Evolutionary conservation across 2,888 invertebrate genomes (phyloP), one percentile per base, ranked within the genome.

Genomic region (Rhingia campestris): DNA sequence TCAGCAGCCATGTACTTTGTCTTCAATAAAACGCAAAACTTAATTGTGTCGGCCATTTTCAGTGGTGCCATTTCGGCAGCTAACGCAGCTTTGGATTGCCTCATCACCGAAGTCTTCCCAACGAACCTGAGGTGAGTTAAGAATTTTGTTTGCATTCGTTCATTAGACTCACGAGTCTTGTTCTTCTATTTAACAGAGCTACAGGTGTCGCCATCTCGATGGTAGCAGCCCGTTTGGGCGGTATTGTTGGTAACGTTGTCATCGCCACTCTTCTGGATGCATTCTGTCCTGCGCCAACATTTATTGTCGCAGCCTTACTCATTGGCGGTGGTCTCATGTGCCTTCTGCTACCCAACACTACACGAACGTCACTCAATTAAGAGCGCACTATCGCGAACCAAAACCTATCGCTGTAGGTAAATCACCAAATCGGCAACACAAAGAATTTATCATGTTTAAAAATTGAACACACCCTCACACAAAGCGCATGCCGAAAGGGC

Each of bases 31-130:
- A 93, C 94, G 53, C 96, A 96, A 90, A 97, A 97, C 91, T 92
- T 97, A 86, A 93, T 96, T 70, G 96, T 97, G 54, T 95, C 96
- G 88, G 96, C 97, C 74, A 93, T 96, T 88, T 97, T 97, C 92
- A 96, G 96, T 90, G 96, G 96, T 63, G 96, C 96, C 75, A 97
- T 97, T 87, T 96, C 96, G 73, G 97, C 96, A 90, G 97, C 97
- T 86, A 97, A 97, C 91, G 97, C 97, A 66, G 96, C 97, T 4
- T 93, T 98, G 85, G 97, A 97, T 92, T 98, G 98, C 90, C 94
- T 98, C 87, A 96, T 97, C 89, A 97, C 97, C 32, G 98, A 98
- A 92, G 96, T 98, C 82, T 98, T 97, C 91, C 98, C 98, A 41
- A 98, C 98, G 49, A 95, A 96, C 92, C 93, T 98, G 89, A 94